These are phyloP conservation scores for Trachurus trachurus DNA, from an alignment of 2,797 vertebrate genomes.

Conservation along the genomic window DNA sequence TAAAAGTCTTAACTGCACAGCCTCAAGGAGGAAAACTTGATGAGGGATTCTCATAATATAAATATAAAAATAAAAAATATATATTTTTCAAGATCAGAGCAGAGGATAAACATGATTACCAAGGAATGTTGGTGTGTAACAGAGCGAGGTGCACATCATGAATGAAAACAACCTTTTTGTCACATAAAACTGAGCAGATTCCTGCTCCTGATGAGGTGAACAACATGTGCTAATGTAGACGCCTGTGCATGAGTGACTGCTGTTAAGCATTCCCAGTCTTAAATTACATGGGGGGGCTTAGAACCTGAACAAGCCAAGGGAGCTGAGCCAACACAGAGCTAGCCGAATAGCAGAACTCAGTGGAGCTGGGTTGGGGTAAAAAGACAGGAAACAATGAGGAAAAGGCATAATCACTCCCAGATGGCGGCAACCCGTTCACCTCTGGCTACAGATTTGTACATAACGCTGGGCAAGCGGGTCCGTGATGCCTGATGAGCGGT, in stretches of 20 bases:
- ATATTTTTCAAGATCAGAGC: conserved; percentile 17
- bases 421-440: conserved; percentile 79
- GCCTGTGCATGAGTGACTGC: conserved; percentile 72
- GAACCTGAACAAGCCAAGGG: conserved; percentile 72
- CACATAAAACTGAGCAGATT: conserved; percentile 24
- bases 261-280: conserved; percentile 77
- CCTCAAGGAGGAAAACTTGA: conserved; percentile 23
- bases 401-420: conserved; percentile 84
- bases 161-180: conserved; percentile 47
- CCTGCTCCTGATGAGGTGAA: conserved; percentile 65
- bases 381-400: conserved; percentile 84
- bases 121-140: background rate
- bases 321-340: conserved; percentile 68
- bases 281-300: conserved; percentile 67
- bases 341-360: conserved; percentile 58
- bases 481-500: conserved; percentile 59
- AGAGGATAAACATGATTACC: background rate
- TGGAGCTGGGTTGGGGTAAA: conserved; percentile 65
- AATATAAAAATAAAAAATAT: no score
- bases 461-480: conserved; percentile 45
- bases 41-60: conserved; percentile 9
- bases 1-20: conserved; percentile 39
- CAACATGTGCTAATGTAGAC: conserved; percentile 74
- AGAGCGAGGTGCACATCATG: background rate
- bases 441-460: conserved; percentile 62